A percentile compares a stretch with the other conserved stretches of the same genome.
phyloP scores from a whole-genome alignment of 2,797 vertebrate species.

The Netta rufina region DNA sequence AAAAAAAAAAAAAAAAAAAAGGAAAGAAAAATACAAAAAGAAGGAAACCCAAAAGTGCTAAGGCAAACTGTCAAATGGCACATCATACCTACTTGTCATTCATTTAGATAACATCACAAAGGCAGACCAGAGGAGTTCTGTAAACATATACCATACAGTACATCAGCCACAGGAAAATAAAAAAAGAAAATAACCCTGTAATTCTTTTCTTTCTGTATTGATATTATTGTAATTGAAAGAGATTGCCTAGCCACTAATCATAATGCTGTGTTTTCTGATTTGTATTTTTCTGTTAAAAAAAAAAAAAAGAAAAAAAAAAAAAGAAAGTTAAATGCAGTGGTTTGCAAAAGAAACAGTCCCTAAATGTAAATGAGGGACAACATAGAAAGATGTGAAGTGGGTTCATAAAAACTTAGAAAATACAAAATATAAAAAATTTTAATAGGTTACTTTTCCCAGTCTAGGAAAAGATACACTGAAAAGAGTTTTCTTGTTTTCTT shows the following conservation, averaged over 20 bases:
- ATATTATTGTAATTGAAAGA: constrained; percentile 68
- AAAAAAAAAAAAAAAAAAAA: constrained; percentile 14
- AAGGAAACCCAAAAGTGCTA: constrained; percentile 72
- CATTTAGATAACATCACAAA: constrained; percentile 80
- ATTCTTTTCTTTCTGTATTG: constrained; percentile 80
- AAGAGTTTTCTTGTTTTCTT: constrained; percentile 67
- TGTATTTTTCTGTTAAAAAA: constrained; percentile 32
- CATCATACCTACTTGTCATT: constrained; percentile 79
- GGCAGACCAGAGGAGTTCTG: constrained; percentile 78
- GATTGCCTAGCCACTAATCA: constrained; percentile 68
- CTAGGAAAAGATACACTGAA: constrained; percentile 75
- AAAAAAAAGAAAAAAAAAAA: neutral
- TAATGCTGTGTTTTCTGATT: constrained; percentile 49
- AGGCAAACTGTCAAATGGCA: constrained; percentile 81
- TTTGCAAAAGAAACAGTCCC: constrained; percentile 64
- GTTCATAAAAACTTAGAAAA: constrained; percentile 78
- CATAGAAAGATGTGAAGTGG: constrained; percentile 55
- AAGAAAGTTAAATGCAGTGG: constrained; percentile 59
- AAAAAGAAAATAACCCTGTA: constrained; percentile 80
- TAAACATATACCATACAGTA: constrained; percentile 83
- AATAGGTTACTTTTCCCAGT: constrained; percentile 51
- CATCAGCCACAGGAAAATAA: constrained; percentile 76
- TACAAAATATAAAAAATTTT: constrained; percentile 79
- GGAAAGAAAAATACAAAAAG: constrained; percentile 23
- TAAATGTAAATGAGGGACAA: constrained; percentile 46